A percentile compares a stretch with the other conserved stretches of the same genome.
These are phyloP conservation scores for Adineta ricciae DNA, from an alignment of 2,888 invertebrate species.

Conservation along the genomic window DNA sequence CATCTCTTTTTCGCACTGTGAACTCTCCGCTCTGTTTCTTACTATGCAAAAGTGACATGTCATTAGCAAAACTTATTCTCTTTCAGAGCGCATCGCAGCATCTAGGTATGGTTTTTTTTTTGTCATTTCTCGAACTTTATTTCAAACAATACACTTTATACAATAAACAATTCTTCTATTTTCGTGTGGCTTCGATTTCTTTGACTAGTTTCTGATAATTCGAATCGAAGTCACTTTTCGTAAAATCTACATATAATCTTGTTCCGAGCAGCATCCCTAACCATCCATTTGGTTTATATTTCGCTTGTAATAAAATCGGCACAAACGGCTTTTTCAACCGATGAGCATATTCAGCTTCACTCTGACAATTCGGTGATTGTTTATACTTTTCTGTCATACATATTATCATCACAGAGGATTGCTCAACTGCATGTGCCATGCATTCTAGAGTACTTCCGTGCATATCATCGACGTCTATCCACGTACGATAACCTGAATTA, in stretches of 20 bases:
- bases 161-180: conserved; percentile 9
- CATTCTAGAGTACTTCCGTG: conserved; percentile 44
- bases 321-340: conserved; percentile 31
- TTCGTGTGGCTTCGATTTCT: conserved; percentile 5
- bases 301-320: conserved; percentile 30
- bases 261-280: conserved; percentile 59
- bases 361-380: conserved; percentile 44
- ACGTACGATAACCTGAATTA: conserved; percentile 40
- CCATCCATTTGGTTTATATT: conserved; percentile 33
- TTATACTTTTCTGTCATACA: conserved; percentile 48
- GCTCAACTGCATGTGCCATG: conserved; percentile 46
- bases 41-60: too few species aligned
- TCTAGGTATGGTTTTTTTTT: too few species aligned
- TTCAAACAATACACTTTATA: not conserved
- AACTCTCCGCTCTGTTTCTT: too few species aligned
- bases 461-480: conserved; percentile 47
- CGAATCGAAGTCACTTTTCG: not conserved
- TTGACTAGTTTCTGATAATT: not conserved
- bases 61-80: too few species aligned
- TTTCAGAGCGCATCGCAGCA: too few species aligned
- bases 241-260: conserved; percentile 33
- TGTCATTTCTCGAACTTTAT: not conserved
- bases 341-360: conserved; percentile 35
- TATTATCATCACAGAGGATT: conserved; percentile 42
- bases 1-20: too few species aligned